Evolutionary conservation across 2,797 vertebrate genomes (phyloP).

Genomic region (Fistularia tabacaria): DNA sequence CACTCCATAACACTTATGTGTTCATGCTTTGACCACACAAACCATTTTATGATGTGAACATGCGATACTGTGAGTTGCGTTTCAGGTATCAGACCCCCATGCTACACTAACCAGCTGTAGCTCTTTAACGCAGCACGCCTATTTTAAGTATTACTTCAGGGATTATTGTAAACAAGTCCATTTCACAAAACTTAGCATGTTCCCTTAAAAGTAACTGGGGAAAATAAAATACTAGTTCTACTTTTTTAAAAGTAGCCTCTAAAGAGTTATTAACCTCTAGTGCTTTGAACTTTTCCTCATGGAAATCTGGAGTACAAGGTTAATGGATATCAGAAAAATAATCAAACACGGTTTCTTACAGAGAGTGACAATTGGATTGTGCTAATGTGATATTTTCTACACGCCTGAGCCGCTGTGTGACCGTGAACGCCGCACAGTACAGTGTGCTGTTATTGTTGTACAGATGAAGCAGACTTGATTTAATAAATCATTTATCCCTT

Average conservation of each 20-base stretch:
- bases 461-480: constrained; percentile 41
- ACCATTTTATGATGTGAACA: no score
- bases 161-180: no score
- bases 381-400: constrained; percentile 42
- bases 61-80: no score
- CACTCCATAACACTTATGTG: no score
- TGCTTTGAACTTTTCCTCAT: constrained; percentile 31
- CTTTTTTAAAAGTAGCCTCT: constrained; percentile 31
- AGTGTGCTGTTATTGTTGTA: not conserved
- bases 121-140: no score
- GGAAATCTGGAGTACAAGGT: constrained; percentile 17
- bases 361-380: not conserved
- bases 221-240: constrained; percentile 27
- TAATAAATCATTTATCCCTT: constrained; percentile 63
- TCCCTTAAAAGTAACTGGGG: not conserved
- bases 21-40: no score
- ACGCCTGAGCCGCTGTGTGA: constrained; percentile 31
- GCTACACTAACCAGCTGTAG: no score
- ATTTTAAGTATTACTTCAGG: no score
- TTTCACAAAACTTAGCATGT: no score
- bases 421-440: constrained; percentile 15
- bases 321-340: not conserved
- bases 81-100: no score
- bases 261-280: constrained; percentile 24
- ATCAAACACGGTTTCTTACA: not conserved